A percentile compares a stretch with the other conserved stretches of the same genome.
phyloP scores from a whole-genome alignment of 2,113 vertebrate genomes.

The Tragelaphus imberbis region DNA sequence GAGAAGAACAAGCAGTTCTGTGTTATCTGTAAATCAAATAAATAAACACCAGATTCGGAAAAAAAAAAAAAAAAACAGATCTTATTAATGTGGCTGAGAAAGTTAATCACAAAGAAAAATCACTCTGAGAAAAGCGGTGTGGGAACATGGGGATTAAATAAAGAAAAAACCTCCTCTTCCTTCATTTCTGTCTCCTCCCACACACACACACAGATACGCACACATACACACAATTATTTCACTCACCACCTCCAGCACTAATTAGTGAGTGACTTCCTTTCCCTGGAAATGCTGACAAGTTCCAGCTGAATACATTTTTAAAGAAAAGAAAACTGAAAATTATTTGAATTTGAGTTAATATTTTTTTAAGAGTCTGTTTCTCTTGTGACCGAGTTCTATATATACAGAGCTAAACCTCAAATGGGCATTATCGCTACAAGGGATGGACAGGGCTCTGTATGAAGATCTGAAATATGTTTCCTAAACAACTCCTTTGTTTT shows the following conservation, averaged over 20 bases:
- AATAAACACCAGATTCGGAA: background rate
- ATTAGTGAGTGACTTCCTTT: conserved; percentile 35
- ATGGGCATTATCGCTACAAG: background rate
- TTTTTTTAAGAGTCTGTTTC: conserved; percentile 20
- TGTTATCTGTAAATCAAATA: background rate
- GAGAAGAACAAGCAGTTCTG: background rate
- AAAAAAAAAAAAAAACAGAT: background rate
- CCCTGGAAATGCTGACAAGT: conserved; percentile 35
- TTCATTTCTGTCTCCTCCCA: conserved; percentile 5
- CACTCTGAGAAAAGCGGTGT: background rate
- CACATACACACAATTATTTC: background rate
- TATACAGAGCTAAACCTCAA: background rate
- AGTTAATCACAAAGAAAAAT: conserved; percentile 13
- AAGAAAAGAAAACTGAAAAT: conserved; percentile 27
- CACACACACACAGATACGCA: background rate
- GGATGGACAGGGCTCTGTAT: background rate
- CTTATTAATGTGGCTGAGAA: background rate
- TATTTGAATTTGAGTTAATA: background rate
- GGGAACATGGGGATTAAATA: background rate
- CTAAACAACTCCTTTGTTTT: background rate
- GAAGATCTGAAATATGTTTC: background rate
- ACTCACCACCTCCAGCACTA: background rate
- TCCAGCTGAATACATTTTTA: background rate
- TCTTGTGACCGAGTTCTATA: background rate
- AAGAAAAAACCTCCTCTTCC: background rate